A percentile compares a stretch with the other conserved stretches of the same genome.
These are phyloP conservation scores for Pogoniulus pusillus DNA, from an alignment of 2,797 vertebrate species.

Conservation along the genomic window DNA sequence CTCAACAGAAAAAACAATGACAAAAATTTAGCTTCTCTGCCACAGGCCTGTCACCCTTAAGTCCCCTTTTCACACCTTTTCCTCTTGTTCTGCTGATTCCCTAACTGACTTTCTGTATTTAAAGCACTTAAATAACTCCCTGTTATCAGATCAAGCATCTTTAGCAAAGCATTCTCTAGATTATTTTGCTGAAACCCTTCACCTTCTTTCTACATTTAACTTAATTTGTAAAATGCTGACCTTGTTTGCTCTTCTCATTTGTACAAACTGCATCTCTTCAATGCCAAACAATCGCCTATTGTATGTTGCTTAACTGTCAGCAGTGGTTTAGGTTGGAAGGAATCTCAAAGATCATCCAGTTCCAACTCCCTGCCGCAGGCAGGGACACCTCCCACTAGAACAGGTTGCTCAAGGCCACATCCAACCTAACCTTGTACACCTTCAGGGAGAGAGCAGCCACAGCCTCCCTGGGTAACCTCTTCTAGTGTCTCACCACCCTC, in stretches of 20 bases:
- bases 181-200: not conserved
- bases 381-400: too few relatives aligned
- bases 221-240: not conserved
- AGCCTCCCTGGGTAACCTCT: too few relatives aligned
- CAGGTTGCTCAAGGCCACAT: too few relatives aligned
- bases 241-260: not conserved
- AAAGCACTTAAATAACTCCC: not conserved
- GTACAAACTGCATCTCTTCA: not conserved
- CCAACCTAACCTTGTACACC: too few relatives aligned
- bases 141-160: not conserved
- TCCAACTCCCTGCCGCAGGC: too few relatives aligned
- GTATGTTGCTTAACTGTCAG: too few relatives aligned
- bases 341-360: too few relatives aligned
- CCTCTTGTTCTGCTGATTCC: not conserved
- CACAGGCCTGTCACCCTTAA: not conserved
- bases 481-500: too few relatives aligned
- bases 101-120: not conserved
- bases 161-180: not conserved
- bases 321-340: too few relatives aligned
- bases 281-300: not conserved
- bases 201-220: not conserved
- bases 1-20: not conserved
- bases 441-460: too few relatives aligned
- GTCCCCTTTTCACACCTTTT: not conserved
- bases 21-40: not conserved